These are phyloP conservation scores for Calypte anna DNA, from an alignment of 2,113 vertebrate species.

Conservation along the genomic window DNA sequence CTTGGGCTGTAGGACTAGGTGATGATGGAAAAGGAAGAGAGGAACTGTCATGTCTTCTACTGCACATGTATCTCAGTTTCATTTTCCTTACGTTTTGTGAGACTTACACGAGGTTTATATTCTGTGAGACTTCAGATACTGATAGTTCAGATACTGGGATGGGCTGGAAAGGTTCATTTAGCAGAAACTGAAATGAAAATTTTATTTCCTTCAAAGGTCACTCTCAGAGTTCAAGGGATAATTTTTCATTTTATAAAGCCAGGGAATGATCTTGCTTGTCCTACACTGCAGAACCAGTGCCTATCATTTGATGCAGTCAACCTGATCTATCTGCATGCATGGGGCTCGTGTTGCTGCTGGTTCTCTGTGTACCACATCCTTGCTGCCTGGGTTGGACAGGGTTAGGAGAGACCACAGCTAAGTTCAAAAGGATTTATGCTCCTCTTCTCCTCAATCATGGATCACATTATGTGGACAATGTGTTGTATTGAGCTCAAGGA, in stretches of 20 bases:
- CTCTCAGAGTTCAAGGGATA: neutral
- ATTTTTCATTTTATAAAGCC: neutral
- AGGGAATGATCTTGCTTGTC: neutral
- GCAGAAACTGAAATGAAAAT: neutral
- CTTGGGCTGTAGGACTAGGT: neutral
- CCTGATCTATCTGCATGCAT: neutral
- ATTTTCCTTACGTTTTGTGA: neutral
- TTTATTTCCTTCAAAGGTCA: neutral
- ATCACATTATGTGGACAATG: neutral
- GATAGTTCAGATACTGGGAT: neutral
- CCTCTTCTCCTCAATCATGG: neutral
- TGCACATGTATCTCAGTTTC: neutral
- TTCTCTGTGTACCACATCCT: neutral
- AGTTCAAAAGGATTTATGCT: neutral
- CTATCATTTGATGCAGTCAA: neutral
- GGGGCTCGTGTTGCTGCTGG: neutral
- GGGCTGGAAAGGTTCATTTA: neutral
- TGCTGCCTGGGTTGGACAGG: neutral
- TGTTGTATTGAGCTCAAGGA: accelerated
- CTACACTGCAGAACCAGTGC: neutral
- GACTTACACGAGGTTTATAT: neutral
- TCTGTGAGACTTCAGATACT: neutral
- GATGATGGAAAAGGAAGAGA: neutral
- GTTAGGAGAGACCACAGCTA: neutral
- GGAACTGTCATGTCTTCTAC: neutral